Conservation (phyloP, 2,888 invertebrate species). For the Orthonychiurus folsomi region DNA sequence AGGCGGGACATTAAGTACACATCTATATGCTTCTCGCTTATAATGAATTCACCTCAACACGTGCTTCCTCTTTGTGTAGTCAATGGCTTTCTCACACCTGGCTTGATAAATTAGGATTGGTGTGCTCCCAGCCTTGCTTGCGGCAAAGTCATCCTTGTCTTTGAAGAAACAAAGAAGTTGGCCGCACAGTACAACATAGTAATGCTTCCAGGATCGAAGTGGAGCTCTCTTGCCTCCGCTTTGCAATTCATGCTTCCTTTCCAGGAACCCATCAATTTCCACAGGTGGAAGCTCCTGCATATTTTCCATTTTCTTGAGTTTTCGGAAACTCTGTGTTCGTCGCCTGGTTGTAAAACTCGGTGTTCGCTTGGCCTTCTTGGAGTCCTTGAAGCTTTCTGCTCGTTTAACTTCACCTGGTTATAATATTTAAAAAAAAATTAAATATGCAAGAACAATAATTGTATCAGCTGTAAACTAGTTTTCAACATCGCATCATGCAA, state of each 20-base stretch:
- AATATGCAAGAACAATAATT: neutral
- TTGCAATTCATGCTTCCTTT: constrained; percentile 88
- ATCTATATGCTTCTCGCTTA: neutral
- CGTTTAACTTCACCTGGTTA: constrained; percentile 56
- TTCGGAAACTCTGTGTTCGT: constrained; percentile 75
- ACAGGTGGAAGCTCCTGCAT: constrained; percentile 64
- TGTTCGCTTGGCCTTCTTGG: constrained; percentile 77
- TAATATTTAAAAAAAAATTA: neutral
- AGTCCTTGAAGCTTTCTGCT: constrained; percentile 79
- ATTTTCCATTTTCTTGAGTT: constrained; percentile 55
- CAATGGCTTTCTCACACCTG: constrained; percentile 72
- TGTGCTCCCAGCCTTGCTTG: constrained; percentile 77
- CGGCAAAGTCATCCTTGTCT: constrained; percentile 80
- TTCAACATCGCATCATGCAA: neutral
- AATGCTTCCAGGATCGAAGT: constrained; percentile 89
- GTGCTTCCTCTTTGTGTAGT: constrained; percentile 91
- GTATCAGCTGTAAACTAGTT: neutral
- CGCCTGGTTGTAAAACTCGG: constrained; percentile 91
- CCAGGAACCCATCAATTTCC: constrained; percentile 81
- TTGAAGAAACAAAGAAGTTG: constrained; percentile 97
- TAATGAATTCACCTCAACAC: constrained; percentile 64
- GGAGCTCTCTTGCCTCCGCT: constrained; percentile 90
- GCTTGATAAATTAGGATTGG: constrained; percentile 70
- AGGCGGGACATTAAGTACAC: neutral
- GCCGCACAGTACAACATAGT: constrained; percentile 91